A percentile compares a stretch with the other conserved stretches of the same genome.
Evolutionary conservation across 1,140 invertebrate genomes (phyloP).

Genomic region (Brachionus koreanus): DNA sequence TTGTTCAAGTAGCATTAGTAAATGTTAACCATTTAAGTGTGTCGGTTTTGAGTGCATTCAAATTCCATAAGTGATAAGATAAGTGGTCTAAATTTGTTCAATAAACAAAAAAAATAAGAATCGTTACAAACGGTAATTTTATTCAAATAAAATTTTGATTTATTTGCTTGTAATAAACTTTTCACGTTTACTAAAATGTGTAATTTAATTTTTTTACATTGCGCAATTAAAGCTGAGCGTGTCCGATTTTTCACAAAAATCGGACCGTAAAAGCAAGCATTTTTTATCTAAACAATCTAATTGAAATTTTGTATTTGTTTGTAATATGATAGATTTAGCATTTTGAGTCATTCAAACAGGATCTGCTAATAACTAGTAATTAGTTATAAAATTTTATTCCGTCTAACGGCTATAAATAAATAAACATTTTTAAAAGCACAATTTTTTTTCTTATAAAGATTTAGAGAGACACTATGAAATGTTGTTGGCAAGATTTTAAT

Average conservation of each 20-base stretch:
- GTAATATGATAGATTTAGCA: background rate
- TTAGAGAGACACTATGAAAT: background rate
- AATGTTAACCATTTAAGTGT: background rate
- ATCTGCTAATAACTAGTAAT: background rate
- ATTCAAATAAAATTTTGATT: background rate
- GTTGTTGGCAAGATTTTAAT: background rate
- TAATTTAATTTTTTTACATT: conserved; percentile 3
- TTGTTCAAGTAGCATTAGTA: background rate
- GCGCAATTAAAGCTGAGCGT: background rate
- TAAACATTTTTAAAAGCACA: background rate
- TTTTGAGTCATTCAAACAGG: background rate
- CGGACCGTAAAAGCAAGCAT: background rate
- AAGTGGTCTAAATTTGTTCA: background rate
- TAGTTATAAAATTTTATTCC: background rate
- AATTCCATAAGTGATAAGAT: background rate
- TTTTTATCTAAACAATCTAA: background rate
- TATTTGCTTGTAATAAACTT: background rate
- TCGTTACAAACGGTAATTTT: background rate
- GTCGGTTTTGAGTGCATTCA: background rate
- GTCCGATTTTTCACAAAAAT: conserved; percentile 5
- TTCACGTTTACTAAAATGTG: background rate
- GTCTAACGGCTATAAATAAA: conserved; percentile 1
- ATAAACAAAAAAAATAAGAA: background rate
- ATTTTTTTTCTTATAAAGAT: background rate
- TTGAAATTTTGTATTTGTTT: background rate